Percentiles rank a stretch among this genome's conserved stretches.
Conservation (phyloP, 2,888 invertebrate genomes). For the Leptinotarsa rubiginosa region DNA sequence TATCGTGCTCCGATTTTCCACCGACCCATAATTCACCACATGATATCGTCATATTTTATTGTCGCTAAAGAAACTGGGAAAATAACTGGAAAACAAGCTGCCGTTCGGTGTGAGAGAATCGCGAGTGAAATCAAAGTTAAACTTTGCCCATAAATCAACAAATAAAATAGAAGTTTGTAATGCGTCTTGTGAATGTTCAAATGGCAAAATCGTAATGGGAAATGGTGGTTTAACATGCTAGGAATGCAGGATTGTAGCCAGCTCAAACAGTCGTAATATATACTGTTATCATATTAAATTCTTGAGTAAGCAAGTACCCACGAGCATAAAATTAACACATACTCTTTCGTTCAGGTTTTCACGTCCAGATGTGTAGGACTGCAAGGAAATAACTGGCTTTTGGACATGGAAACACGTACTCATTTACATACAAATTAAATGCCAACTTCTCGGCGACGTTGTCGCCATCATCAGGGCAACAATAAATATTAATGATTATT, state of each 20-base stretch:
- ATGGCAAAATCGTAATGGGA: conserved; percentile 52
- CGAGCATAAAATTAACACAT: too few species aligned
- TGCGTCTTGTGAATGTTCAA: conserved; percentile 53
- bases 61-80: background rate
- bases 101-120: conserved; percentile 24
- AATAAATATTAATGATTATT: too few species aligned
- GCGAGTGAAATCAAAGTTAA: conserved; percentile 47
- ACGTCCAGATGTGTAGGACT: too few species aligned
- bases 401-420: too few species aligned
- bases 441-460: too few species aligned
- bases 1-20: conserved; percentile 30
- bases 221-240: conserved; percentile 50
- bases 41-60: conserved; percentile 35
- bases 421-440: too few species aligned
- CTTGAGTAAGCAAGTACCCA: too few species aligned
- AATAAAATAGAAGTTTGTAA: conserved; percentile 54
- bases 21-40: conserved; percentile 33
- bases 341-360: too few species aligned
- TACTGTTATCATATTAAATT: too few species aligned
- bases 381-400: too few species aligned
- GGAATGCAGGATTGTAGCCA: conserved; percentile 12
- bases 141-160: conserved; percentile 55
- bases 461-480: too few species aligned
- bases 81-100: conserved; percentile 30
- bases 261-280: background rate